These are phyloP conservation scores for Pempheris klunzingeri DNA, from an alignment of 2,797 vertebrate species.

Conservation along the genomic window DNA sequence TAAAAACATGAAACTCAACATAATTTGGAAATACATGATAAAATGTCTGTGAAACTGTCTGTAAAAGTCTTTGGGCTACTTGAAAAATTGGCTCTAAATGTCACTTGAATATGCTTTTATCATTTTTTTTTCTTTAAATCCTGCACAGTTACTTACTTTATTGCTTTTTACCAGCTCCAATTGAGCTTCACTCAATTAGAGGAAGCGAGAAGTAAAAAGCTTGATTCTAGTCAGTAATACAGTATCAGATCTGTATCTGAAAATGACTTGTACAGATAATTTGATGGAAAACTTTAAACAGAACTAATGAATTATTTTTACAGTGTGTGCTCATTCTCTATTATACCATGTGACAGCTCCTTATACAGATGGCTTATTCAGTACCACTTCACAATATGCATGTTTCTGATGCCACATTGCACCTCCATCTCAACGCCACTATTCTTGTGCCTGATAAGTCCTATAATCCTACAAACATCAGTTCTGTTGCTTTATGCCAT, in stretches of 20 bases:
- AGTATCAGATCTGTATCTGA: neutral
- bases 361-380: slow-evolving; percentile 66
- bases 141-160: too few relatives aligned
- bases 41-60: neutral
- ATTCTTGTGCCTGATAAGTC: slow-evolving; percentile 64
- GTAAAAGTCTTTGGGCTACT: neutral
- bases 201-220: neutral
- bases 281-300: slow-evolving; percentile 9
- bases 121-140: too few relatives aligned
- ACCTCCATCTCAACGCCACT: slow-evolving; percentile 69
- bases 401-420: slow-evolving; percentile 69
- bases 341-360: slow-evolving; percentile 55
- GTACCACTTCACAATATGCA: slow-evolving; percentile 66
- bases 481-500: slow-evolving; percentile 70
- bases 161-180: neutral
- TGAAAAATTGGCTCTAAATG: neutral
- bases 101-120: neutral
- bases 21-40: neutral
- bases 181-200: neutral
- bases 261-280: neutral
- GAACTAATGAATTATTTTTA: slow-evolving; percentile 55
- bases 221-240: neutral
- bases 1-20: neutral
- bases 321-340: slow-evolving; percentile 49
- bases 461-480: slow-evolving; percentile 57